Evolutionary conservation across 2,113 vertebrate genomes (phyloP), one percentile per base, ranked within the genome.

Genomic region (Nicator chloris): DNA sequence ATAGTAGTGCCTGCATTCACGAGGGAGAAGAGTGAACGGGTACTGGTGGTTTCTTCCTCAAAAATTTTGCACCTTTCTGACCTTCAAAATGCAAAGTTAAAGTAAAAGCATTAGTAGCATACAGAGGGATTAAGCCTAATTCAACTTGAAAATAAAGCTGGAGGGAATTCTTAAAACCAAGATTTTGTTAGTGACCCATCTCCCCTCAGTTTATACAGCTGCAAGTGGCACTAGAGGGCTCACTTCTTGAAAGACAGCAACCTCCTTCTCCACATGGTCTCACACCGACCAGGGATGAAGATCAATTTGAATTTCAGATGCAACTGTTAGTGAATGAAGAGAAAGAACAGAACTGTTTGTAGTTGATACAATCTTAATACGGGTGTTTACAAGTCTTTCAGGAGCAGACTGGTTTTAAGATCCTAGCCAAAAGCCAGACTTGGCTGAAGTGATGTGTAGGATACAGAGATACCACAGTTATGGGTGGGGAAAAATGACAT

Each of bases 1-100:
- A 0, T 33, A n/a, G 20, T 30, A 69, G 7, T 47, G 33, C 10
- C 27, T 82, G 15, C 26, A 39, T 27, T 49, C 20, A 42, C 0
- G 2, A 70, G n/a, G 11, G 23, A 65, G 33, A 90, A 73, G 33
- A 82, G 19, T 5, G 21, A 27, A 70, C 18, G 59, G 26, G 10
- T 47, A 23, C 37, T 59, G 33, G 18, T 71, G 10, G 9, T 30
- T 86, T 82, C 44, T 64, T 72, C 37, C 45, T 64, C 39, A 59
- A 59, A 57, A 54, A 30, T 31, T 44, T 51, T 68, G 17, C 14
- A 39, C 11, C 30, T 59, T 40, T 77, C 71, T 61, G 37, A 72
- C 50, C 31, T 73, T 61, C 49, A 61, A 84, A 87, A 50, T n/a
- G 23, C 17, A 76, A 50, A 83, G 26, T 64, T 82, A 51, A 86